Evolutionary conservation across 2,113 vertebrate species (phyloP).

Genomic region (Dipodomys stephensi): DNA sequence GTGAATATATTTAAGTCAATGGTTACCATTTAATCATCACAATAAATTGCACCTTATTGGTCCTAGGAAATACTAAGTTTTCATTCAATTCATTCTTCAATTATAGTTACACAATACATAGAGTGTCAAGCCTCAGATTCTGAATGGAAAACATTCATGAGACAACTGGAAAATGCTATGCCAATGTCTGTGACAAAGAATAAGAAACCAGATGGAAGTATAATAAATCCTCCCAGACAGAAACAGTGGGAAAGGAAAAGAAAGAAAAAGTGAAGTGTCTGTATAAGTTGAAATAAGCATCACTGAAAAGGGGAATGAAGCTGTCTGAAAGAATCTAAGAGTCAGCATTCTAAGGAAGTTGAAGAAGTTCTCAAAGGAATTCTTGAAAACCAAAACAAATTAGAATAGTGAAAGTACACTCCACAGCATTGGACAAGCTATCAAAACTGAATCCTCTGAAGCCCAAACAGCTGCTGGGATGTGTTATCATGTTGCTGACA

Average conservation of each 20-base stretch:
- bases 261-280: not conserved
- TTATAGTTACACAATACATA: slow-evolving; percentile 25
- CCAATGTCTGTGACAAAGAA: not conserved
- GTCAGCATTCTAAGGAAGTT: slow-evolving; percentile 61
- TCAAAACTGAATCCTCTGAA: slow-evolving; percentile 63
- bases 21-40: slow-evolving; percentile 38
- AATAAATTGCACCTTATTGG: slow-evolving; percentile 38
- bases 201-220: slow-evolving; percentile 23
- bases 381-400: slow-evolving; percentile 63
- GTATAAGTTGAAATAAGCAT: slow-evolving; percentile 45
- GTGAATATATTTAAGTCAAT: slow-evolving; percentile 21
- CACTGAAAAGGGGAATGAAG: slow-evolving; percentile 16
- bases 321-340: slow-evolving; percentile 8
- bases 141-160: slow-evolving; percentile 61
- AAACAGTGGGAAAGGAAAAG: not conserved
- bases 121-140: slow-evolving; percentile 21
- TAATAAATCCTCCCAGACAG: slow-evolving; percentile 55
- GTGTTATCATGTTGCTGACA: slow-evolving; percentile 56
- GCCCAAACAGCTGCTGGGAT: slow-evolving; percentile 67
- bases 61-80: slow-evolving; percentile 41
- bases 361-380: slow-evolving; percentile 68
- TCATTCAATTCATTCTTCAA: slow-evolving; percentile 64
- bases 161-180: slow-evolving; percentile 30
- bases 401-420: slow-evolving; percentile 56
- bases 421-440: slow-evolving; percentile 41